A percentile compares a stretch with the other conserved stretches of the same genome.
Evolutionary conservation across 2,797 vertebrate genomes (phyloP).

Genomic region (Myotis pilosus): DNA sequence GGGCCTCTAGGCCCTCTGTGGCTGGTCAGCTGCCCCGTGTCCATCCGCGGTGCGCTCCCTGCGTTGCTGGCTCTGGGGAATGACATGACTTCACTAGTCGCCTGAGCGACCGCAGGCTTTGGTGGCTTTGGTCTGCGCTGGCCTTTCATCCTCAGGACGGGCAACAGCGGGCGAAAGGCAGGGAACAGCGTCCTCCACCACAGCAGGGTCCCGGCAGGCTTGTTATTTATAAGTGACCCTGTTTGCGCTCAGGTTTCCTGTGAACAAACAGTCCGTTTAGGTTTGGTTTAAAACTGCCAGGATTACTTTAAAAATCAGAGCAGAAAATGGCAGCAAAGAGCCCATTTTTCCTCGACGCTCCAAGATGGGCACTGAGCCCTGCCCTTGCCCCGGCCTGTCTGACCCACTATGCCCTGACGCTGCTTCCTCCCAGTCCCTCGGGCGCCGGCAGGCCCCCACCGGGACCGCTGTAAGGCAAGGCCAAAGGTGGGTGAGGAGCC

Average conservation of each 20-base stretch:
- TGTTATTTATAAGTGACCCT: not conserved
- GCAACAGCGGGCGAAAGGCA: not conserved
- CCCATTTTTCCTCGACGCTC: not conserved
- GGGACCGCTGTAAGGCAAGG: not conserved
- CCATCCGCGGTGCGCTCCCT: too few relatives aligned
- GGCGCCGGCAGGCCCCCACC: not conserved
- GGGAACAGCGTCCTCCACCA: not conserved
- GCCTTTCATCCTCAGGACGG: not conserved
- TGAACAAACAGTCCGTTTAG: not conserved
- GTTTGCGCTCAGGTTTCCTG: not conserved
- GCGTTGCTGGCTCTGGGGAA: not conserved
- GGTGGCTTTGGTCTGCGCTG: not conserved
- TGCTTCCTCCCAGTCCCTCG: not conserved
- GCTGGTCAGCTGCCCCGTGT: not conserved
- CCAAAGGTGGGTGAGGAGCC: not conserved
- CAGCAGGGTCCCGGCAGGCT: not conserved
- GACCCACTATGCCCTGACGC: not conserved
- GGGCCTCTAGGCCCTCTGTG: too few relatives aligned
- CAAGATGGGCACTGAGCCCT: rapidly evolving
- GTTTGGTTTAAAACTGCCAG: not conserved
- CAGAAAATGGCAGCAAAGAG: rapidly evolving
- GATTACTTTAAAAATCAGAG: not conserved
- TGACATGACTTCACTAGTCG: not conserved
- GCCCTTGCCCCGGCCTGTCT: too few relatives aligned
- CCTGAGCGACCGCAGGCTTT: too few relatives aligned